A percentile compares a stretch with the other conserved stretches of the same genome.
phyloP scores from a whole-genome alignment of 2,797 vertebrate genomes.

The Pogoniulus pusillus region DNA sequence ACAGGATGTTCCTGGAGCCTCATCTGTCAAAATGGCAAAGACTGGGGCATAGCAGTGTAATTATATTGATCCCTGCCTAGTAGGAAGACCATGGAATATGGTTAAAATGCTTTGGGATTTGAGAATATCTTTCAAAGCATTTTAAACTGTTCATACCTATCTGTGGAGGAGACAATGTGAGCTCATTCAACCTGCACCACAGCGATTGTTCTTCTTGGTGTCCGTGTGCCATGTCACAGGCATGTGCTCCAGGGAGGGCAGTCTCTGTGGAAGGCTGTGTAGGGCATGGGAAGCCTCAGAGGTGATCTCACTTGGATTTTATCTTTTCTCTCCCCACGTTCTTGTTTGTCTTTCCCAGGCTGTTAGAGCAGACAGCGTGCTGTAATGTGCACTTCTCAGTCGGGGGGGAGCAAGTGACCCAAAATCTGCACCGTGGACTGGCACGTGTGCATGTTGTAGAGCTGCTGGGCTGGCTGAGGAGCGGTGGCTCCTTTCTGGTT shows the following conservation, averaged over 20 bases:
- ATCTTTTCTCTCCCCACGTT: background rate
- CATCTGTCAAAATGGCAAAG: background rate
- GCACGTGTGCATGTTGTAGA: background rate
- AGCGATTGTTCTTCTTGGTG: background rate
- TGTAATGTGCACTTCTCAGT: background rate
- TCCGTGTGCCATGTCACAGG: accelerated
- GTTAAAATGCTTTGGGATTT: background rate
- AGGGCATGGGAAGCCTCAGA: background rate
- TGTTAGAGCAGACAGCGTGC: background rate
- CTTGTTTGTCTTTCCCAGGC: background rate
- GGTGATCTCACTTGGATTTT: background rate
- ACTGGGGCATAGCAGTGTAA: background rate
- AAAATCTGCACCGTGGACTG: background rate
- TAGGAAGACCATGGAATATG: background rate
- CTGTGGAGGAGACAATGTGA: background rate
- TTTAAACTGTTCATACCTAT: background rate
- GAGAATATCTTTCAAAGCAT: background rate
- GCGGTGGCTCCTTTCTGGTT: background rate
- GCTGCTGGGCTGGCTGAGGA: background rate
- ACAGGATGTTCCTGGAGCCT: background rate
- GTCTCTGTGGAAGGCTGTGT: background rate
- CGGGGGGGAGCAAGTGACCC: background rate
- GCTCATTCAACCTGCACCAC: background rate
- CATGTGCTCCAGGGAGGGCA: background rate
- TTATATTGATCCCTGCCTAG: background rate